Percentiles rank a stretch among this genome's conserved stretches.
phyloP scores from a whole-genome alignment of 1,140 invertebrate genomes.

The Leptinotarsa lineolata region DNA sequence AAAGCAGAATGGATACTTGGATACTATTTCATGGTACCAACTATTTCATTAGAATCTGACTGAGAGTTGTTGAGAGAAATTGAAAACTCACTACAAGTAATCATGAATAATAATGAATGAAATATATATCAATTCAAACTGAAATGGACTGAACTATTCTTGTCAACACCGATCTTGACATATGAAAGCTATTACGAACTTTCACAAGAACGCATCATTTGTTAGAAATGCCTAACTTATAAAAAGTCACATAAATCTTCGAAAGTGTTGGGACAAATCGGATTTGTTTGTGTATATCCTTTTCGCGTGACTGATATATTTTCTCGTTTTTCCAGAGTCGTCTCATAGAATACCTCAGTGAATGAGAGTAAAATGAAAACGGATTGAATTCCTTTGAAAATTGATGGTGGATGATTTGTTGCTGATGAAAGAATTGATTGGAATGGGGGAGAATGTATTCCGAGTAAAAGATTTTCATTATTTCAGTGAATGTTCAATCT shows the following conservation, averaged over 20 bases:
- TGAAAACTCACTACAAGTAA: too few species aligned
- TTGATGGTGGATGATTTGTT: neutral
- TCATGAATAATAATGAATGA: too few species aligned
- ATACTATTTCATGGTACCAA: too few species aligned
- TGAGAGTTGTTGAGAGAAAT: too few species aligned
- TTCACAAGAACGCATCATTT: neutral
- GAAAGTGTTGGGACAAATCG: neutral
- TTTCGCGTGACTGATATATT: neutral
- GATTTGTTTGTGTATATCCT: neutral
- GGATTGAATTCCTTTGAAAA: neutral
- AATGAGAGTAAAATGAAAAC: neutral
- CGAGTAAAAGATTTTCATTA: too few species aligned
- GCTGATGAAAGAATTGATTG: too few species aligned
- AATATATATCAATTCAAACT: too few species aligned
- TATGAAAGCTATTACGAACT: neutral
- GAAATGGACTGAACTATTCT: neutral
- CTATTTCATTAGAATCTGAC: too few species aligned
- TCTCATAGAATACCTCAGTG: neutral
- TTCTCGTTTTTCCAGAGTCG: neutral
- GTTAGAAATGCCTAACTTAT: neutral
- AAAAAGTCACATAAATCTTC: conserved; percentile 1
- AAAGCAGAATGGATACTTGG: too few species aligned
- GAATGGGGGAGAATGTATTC: too few species aligned
- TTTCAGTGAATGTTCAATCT: too few species aligned
- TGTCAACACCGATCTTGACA: neutral